A percentile compares a stretch with the other conserved stretches of the same genome.
Conservation (phyloP, 2,888 invertebrate species). For the Eristalinus sepulchralis region DNA sequence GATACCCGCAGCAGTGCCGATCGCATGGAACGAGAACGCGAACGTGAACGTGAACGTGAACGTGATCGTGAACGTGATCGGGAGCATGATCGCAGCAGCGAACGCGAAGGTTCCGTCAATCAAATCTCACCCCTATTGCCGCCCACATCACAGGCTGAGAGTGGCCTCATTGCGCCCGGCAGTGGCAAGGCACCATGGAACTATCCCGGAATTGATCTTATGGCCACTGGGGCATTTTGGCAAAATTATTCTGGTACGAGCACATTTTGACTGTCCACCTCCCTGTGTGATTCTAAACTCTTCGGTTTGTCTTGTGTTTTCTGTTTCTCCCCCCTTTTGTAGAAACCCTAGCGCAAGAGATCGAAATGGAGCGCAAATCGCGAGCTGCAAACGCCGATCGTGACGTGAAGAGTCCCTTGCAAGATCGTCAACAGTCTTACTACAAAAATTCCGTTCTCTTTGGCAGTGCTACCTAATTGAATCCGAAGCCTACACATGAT, state of each 20-base stretch:
- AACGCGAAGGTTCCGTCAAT: constrained; percentile 76
- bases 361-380: constrained; percentile 93
- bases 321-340: constrained; percentile 75
- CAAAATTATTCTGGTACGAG: constrained; percentile 92
- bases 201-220: constrained; percentile 89
- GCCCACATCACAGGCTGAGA: constrained; percentile 80
- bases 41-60: constrained; percentile 73
- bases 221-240: constrained; percentile 94
- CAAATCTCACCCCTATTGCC: constrained; percentile 78
- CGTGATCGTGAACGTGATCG: constrained; percentile 74
- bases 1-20: constrained; percentile 74
- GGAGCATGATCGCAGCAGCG: constrained; percentile 76
- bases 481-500: neutral
- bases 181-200: constrained; percentile 84
- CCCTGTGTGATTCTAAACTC: neutral
- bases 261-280: neutral
- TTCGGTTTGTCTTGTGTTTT: neutral
- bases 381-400: constrained; percentile 90
- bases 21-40: constrained; percentile 75
- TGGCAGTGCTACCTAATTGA: constrained; percentile 89
- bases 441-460: constrained; percentile 95
- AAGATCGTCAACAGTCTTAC: constrained; percentile 88
- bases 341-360: constrained; percentile 93
- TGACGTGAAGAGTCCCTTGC: constrained; percentile 92
- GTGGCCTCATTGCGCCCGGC: constrained; percentile 78